Conservation (phyloP, 2,797 vertebrate genomes). For the Erithacus rubecula region DNA sequence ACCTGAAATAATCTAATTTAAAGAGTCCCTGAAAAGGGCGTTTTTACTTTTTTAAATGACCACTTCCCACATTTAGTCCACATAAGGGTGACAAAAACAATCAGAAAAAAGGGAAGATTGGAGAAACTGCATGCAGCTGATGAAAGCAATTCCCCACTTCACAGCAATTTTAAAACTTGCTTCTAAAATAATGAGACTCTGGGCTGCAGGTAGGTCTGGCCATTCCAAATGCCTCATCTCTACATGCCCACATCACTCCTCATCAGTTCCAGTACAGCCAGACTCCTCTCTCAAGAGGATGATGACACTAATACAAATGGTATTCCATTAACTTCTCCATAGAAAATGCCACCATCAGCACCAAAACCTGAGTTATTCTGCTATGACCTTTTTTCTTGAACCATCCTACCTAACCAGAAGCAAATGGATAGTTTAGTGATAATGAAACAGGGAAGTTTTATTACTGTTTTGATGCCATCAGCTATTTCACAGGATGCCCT, state of each 20-base stretch:
- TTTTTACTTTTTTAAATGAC: constrained; percentile 10
- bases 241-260: background rate
- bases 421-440: background rate
- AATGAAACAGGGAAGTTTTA: background rate
- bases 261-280: background rate
- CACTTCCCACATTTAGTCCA: background rate
- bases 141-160: background rate
- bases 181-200: background rate
- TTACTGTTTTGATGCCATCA: background rate
- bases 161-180: background rate
- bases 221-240: background rate
- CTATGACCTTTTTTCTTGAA: background rate
- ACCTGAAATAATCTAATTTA: background rate
- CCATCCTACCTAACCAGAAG: background rate
- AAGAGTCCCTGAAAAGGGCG: background rate
- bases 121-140: background rate
- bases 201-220: background rate
- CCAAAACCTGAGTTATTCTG: background rate
- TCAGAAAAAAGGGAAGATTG: background rate
- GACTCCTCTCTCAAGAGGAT: background rate
- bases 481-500: background rate
- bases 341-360: background rate
- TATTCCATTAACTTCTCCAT: background rate
- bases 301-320: background rate
- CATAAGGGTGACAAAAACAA: background rate